Evolutionary conservation across 2,797 vertebrate species (phyloP).

Genomic region (Coilia nasus): DNA sequence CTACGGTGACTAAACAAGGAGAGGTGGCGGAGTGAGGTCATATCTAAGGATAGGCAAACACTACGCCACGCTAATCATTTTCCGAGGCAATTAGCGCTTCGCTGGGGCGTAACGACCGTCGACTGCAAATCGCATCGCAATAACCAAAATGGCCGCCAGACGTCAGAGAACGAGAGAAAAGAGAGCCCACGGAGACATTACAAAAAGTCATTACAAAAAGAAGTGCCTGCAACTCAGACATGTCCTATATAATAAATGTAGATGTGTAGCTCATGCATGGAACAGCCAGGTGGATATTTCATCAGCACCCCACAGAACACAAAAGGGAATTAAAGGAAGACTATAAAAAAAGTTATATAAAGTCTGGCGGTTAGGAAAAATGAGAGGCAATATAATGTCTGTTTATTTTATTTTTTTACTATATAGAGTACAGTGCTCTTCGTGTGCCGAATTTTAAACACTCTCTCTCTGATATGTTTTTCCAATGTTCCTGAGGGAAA

Average conservation of each 20-base stretch:
- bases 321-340: not conserved
- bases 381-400: not conserved
- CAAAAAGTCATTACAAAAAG: not conserved
- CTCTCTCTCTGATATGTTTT: not conserved
- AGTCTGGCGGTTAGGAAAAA: not conserved
- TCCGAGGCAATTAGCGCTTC: not conserved
- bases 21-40: not conserved
- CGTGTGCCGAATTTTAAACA: not conserved
- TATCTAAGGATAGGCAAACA: slow-evolving; percentile 12
- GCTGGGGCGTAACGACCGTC: not conserved
- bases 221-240: not conserved
- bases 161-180: not conserved
- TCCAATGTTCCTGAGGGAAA: not conserved
- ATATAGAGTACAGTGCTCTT: not conserved
- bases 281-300: not conserved
- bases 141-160: not conserved
- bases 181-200: not conserved
- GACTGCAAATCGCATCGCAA: not conserved
- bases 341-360: not conserved
- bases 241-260: not conserved
- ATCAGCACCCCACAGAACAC: not conserved
- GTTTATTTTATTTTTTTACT: not conserved
- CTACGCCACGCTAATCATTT: not conserved
- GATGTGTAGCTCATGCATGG: not conserved
- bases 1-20: not conserved